These are phyloP conservation scores for Ictalurus furcatus DNA, from an alignment of 2,113 vertebrate species.

Conservation along the genomic window DNA sequence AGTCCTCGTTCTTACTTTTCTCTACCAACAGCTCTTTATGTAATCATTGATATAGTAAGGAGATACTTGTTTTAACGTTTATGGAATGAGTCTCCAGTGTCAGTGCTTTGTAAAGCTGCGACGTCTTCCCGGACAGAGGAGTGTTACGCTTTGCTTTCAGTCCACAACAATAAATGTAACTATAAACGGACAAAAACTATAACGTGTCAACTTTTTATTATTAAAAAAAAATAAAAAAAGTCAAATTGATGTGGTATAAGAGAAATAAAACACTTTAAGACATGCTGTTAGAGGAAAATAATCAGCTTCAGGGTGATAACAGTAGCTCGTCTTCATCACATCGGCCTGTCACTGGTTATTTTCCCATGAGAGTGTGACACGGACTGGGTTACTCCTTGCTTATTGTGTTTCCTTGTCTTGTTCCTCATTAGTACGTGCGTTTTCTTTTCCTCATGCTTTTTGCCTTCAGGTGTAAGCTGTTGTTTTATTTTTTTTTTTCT, in stretches of 20 bases:
- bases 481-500: background rate
- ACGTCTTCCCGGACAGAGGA: background rate
- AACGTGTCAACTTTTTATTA: background rate
- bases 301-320: background rate
- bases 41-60: background rate
- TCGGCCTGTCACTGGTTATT: background rate
- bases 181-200: background rate
- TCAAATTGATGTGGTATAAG: background rate
- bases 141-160: no score
- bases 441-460: background rate
- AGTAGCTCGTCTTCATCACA: background rate
- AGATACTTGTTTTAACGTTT: background rate
- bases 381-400: background rate
- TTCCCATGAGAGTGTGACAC: background rate
- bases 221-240: background rate
- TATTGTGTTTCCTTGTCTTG: background rate
- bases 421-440: background rate
- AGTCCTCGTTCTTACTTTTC: background rate
- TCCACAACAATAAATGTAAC: background rate
- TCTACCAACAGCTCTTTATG: background rate
- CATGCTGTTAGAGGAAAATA: background rate
- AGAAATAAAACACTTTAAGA: background rate
- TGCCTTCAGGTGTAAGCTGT: background rate
- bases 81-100: background rate
- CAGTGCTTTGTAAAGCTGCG: background rate